Evolutionary conservation across 2,113 vertebrate genomes (phyloP), one percentile per base, ranked within the genome.

Genomic region (Kryptolebias marmoratus): DNA sequence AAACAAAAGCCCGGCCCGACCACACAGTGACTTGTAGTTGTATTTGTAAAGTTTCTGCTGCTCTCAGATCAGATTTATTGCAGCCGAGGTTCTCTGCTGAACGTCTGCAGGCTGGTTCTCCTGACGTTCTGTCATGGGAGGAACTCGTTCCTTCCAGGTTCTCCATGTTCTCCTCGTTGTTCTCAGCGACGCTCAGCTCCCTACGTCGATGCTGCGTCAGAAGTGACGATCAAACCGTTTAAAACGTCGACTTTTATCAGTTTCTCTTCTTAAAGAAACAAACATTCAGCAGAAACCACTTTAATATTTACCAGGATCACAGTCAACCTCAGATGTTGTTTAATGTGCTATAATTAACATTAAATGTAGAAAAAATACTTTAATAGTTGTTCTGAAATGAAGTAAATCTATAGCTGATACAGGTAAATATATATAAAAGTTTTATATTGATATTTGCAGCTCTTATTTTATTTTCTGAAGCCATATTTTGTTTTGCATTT

Each of bases 111-210:
- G 60, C 44, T 0, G 30, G 22, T 39, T 36, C 52, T 48, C 66
- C 36, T 16, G 22, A 22, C 22, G 22, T 22, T 22, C 22, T 22
- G 22, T 22, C 22, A 22, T 22, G 22, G 22, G 22, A 55, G 5
- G n/a, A 50, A 0, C 7, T 2, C 4, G 32, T 50, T 28, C 44
- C 13, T n/a, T 9, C 7, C 1, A 10, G 2, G 30, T 11, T 15
- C 30, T 12, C 9, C 48, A 8, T 2, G 16, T 27, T 27, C 39
- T 42, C 32, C 32, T 36, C 12, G 0, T 50, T 31, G 9, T 52
- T 60, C 68, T 70, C 47, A 10, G 68, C 58, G 56, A 70, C 22
- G 22, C 44, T 22, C 2, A 12, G 55, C 54, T 22, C 22, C 22
- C 22, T 22, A 22, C 22, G 18, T 58, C 68, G 13, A n/a, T 5